Conservation (phyloP, 2,888 invertebrate species). For the Pristionchus japonicus region DNA sequence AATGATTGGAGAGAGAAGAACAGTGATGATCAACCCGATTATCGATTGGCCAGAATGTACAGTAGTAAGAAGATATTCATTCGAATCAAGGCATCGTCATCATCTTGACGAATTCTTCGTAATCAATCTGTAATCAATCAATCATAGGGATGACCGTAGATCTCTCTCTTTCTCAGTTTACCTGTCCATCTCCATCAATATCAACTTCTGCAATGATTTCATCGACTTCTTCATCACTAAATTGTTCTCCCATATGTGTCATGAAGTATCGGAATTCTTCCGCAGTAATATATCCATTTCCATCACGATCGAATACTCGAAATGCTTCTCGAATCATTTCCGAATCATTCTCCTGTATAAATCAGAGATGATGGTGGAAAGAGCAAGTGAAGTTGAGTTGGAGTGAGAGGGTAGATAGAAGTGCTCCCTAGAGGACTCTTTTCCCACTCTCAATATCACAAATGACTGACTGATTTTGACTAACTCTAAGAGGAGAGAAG, state of each 20-base stretch:
- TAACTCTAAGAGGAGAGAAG: not conserved
- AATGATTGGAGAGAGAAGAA: not conserved
- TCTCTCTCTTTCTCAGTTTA: conserved; percentile 47
- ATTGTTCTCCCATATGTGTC: conserved; percentile 75
- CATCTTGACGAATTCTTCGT: conserved; percentile 72
- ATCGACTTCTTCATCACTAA: conserved; percentile 75
- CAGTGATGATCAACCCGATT: not conserved
- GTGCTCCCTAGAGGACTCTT: not conserved
- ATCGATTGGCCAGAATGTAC: conserved; percentile 17
- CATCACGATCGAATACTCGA: conserved; percentile 75
- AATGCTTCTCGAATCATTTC: conserved; percentile 75
- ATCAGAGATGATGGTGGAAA: not conserved
- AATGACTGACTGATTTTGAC: not conserved
- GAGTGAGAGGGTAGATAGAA: conserved; percentile 32
- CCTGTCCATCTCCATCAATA: conserved; percentile 75
- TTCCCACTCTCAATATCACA: not conserved
- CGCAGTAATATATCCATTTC: conserved; percentile 75
- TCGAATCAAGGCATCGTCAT: conserved; percentile 48
- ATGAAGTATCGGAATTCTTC: conserved; percentile 75
- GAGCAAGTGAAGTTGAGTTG: not conserved
- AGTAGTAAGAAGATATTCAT: not conserved
- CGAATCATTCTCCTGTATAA: conserved; percentile 73
- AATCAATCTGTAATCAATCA: conserved; percentile 70
- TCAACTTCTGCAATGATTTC: conserved; percentile 75
- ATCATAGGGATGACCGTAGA: not conserved